These are phyloP conservation scores for Smittia sp. DNA, from an alignment of 2,888 invertebrate species.

Conservation along the genomic window DNA sequence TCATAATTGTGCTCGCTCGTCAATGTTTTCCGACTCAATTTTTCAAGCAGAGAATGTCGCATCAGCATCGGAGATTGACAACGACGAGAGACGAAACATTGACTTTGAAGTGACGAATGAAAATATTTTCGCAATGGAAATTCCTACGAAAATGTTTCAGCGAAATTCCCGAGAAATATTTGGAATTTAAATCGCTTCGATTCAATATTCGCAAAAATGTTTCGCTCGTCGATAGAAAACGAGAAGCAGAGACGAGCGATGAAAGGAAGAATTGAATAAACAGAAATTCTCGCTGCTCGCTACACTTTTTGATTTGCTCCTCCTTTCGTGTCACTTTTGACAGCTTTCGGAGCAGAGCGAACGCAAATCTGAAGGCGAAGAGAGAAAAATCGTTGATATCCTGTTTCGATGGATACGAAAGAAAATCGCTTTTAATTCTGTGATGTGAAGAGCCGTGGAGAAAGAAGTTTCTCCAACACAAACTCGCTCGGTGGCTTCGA, in stretches of 20 bases:
- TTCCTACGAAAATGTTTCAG: background rate
- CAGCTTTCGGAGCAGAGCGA: conserved; percentile 2
- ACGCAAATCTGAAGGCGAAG: background rate
- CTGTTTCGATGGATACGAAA: conserved; percentile 8
- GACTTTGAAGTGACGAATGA: background rate
- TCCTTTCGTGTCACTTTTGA: conserved; percentile 36
- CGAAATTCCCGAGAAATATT: too few relatives aligned
- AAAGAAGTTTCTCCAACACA: background rate
- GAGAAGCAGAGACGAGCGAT: background rate
- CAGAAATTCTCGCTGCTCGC: background rate
- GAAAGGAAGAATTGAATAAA: background rate
- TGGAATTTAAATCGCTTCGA: too few relatives aligned
- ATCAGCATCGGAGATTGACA: background rate
- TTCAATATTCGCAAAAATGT: too few relatives aligned
- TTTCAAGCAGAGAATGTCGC: background rate
- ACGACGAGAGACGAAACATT: background rate
- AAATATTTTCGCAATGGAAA: background rate
- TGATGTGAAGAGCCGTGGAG: background rate
- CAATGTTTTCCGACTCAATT: conserved; percentile 27
- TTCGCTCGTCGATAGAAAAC: too few relatives aligned
- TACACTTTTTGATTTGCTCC: conserved; percentile 20
- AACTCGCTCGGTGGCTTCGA: background rate
- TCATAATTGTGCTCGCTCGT: conserved; percentile 32
- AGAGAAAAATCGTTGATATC: conserved; percentile 1
- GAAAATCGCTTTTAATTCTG: background rate